Conservation (phyloP, 2,888 invertebrate genomes). For the Agonopterix arenella region DNA sequence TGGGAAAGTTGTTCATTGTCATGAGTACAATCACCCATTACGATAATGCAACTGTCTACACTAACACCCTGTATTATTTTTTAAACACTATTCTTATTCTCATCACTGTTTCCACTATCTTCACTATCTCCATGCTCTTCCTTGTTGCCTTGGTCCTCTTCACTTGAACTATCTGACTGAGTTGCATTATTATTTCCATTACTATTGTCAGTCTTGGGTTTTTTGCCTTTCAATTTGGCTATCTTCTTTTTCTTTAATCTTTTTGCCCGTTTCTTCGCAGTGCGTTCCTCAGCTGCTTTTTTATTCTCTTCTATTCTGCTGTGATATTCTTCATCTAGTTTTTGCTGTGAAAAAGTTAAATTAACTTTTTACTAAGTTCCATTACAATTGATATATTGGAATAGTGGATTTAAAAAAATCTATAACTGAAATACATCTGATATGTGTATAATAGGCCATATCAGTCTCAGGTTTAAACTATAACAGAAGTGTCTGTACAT, state of each 20-base stretch:
- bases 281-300: constrained; percentile 84
- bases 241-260: constrained; percentile 84
- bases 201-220: constrained; percentile 39
- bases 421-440: too few relatives aligned
- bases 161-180: constrained; percentile 48
- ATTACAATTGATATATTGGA: too few relatives aligned
- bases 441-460: too few relatives aligned
- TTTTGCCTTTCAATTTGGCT: constrained; percentile 57
- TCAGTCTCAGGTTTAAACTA: too few relatives aligned
- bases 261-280: constrained; percentile 95
- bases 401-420: too few relatives aligned
- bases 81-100: constrained; percentile 13
- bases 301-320: constrained; percentile 86
- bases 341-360: constrained; percentile 76
- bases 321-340: constrained; percentile 89
- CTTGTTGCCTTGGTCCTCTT: constrained; percentile 26
- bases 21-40: too few relatives aligned
- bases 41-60: too few relatives aligned
- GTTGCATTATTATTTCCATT: constrained; percentile 31
- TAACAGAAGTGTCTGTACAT: too few relatives aligned
- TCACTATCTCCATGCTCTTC: constrained; percentile 12
- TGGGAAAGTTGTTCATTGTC: too few relatives aligned
- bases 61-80: too few relatives aligned
- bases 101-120: constrained; percentile 19
- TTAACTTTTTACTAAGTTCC: too few relatives aligned